Evolutionary conservation across 2,113 vertebrate genomes (phyloP), one percentile per base, ranked within the genome.

Genomic region (Pedionomus torquatus): DNA sequence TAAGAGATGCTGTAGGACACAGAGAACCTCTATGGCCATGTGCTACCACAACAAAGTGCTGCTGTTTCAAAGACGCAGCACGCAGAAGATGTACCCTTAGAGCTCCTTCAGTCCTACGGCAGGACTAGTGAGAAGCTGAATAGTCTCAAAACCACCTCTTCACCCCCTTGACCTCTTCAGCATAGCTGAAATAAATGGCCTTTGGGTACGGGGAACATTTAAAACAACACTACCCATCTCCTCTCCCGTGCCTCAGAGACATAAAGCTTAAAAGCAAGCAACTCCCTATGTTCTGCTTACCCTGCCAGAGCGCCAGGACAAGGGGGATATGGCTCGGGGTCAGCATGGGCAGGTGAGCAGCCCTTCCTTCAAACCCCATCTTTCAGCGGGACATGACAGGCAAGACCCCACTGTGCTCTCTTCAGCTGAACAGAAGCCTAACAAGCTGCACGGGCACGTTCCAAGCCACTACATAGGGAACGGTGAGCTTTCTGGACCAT

Each of bases 261-360:
- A 61, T 5, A 7, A 33, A 87, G 48, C 49, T 83, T 89, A 44
- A 68, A 86, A 20, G 10, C 54, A 65, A 66, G 33, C 35, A 28
- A 33, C 24, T 51, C 35, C 20, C 39, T 41, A 11, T 41, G 11
- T 12, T 16, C 4, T 2, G 39, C 39, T 54, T 20, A 65, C 39
- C 51, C 30, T 19, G 61, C 43, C 14, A 21, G 48, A 37, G 26
- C 3, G 19, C 46, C 41, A 61, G 44, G 60, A 28, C 0, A 7
- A 63, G 30, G 48, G 0, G 1, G 25, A 14, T 3, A 28, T 1
- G 15, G 30, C 31, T 19, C 4, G 20, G 26, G 49, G 54, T n/a
- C 0, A 7, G 61, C 11, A 26, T 5, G 17, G 51, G 23, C 0
- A 2, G 20, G 44, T n/a, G 30, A 46, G n/a, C 37, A n/a, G n/a